phyloP scores from a whole-genome alignment of 2,797 vertebrate genomes.

The Cyclopterus lumpus region DNA sequence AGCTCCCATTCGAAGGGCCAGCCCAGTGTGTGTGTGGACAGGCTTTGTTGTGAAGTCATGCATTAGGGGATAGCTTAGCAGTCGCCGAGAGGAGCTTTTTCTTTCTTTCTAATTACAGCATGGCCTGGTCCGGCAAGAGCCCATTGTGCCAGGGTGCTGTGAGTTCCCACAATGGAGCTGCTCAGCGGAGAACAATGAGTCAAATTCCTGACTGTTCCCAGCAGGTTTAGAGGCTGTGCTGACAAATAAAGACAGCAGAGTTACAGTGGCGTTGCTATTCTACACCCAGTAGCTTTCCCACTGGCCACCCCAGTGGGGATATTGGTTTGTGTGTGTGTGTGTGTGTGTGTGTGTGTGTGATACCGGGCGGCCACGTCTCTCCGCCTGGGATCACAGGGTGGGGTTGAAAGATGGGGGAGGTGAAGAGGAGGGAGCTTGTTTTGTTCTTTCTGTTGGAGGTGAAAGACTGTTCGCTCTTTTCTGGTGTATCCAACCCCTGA shows the following conservation, averaged over 20 bases:
- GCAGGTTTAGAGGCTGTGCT: constrained; percentile 75
- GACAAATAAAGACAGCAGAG: constrained; percentile 72
- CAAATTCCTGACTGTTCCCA: constrained; percentile 80
- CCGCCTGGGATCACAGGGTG: constrained; percentile 69
- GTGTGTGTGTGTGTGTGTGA: constrained; percentile 46
- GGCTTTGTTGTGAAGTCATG: constrained; percentile 82
- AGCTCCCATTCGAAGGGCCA: constrained; percentile 54
- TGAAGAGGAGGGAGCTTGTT: constrained; percentile 50
- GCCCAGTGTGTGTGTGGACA: constrained; percentile 50
- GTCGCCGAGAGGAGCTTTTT: constrained; percentile 68
- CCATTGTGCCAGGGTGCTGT: constrained; percentile 77
- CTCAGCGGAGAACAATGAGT: constrained; percentile 82
- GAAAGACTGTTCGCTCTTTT: constrained; percentile 64
- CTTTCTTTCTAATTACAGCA: constrained; percentile 81
- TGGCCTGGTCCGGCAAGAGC: constrained; percentile 66
- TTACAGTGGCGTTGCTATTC: constrained; percentile 83
- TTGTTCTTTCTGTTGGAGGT: constrained; percentile 60
- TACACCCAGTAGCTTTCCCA: constrained; percentile 76
- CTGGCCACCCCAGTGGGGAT: constrained; percentile 70
- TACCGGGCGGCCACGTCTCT: constrained; percentile 62
- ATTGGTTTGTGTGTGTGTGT: constrained; percentile 52
- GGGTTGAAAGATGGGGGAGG: constrained; percentile 62
- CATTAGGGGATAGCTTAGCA: constrained; percentile 76
- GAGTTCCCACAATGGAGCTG: constrained; percentile 82
- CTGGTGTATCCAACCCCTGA: constrained; percentile 81